Conservation (phyloP, 2,797 vertebrate genomes). For the Smutsia temminckii region DNA sequence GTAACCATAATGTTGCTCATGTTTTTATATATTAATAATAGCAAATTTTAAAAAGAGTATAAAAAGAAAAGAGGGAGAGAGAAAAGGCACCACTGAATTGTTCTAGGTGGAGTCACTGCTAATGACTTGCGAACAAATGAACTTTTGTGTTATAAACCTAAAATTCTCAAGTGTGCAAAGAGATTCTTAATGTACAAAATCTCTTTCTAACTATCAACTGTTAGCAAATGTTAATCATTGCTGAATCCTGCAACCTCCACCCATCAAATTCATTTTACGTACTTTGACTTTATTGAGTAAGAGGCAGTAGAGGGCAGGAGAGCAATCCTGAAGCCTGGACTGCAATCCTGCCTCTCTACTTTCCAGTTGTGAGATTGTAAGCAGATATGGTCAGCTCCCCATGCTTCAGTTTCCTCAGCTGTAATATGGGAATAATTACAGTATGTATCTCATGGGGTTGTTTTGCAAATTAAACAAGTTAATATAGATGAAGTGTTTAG, state of each 20-base stretch:
- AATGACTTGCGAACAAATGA: not conserved
- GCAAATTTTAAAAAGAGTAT: too few species aligned
- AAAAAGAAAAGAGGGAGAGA: not conserved
- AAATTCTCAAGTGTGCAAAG: not conserved
- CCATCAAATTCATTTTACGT: not conserved
- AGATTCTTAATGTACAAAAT: conserved; percentile 1
- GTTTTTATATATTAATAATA: too few species aligned
- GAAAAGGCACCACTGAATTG: not conserved
- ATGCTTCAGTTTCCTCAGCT: not conserved
- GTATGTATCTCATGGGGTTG: not conserved
- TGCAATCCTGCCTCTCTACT: not conserved
- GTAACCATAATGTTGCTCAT: too few species aligned
- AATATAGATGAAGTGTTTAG: conserved; percentile 6
- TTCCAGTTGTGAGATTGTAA: not conserved
- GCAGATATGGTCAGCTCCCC: too few species aligned
- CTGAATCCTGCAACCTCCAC: not conserved
- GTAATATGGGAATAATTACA: not conserved
- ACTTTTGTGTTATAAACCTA: not conserved
- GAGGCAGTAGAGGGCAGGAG: not conserved
- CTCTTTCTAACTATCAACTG: not conserved
- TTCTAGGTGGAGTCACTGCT: not conserved
- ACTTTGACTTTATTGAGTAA: not conserved
- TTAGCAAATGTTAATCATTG: not conserved
- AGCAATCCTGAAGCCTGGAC: not conserved
- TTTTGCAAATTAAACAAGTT: not conserved